phyloP scores from a whole-genome alignment of 2,113 vertebrate species.

The Perca schrenkii region DNA sequence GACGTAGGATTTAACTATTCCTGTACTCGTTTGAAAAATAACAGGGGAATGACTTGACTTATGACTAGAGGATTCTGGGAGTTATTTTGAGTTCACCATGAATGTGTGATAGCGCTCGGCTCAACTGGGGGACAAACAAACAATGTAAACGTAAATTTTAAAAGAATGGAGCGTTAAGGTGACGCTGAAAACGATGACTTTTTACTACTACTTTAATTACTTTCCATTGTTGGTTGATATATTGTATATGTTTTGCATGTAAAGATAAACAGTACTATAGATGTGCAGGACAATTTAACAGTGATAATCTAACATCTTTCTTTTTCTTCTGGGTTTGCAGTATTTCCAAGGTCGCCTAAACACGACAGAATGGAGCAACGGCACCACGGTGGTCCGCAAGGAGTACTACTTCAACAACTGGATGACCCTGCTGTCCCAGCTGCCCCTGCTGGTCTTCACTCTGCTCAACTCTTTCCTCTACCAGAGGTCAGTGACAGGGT shows the following conservation, averaged over 20 bases:
- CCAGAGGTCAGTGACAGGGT: slow-evolving; percentile 82
- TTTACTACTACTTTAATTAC: background rate
- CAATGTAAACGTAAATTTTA: background rate
- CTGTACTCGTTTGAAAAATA: background rate
- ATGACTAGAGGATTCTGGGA: background rate
- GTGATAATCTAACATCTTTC: background rate
- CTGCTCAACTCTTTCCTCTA: slow-evolving; percentile 93
- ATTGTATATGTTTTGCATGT: background rate
- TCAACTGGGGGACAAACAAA: background rate
- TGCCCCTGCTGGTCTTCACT: slow-evolving; percentile 91
- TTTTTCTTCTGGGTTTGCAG: slow-evolving; percentile 63
- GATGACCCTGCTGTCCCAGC: slow-evolving; percentile 92
- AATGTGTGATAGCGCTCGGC: background rate
- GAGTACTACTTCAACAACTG: slow-evolving; percentile 92
- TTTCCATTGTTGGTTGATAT: background rate
- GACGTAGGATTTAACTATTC: background rate
- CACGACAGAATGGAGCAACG: slow-evolving; percentile 63
- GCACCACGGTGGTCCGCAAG: slow-evolving; percentile 51
- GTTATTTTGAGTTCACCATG: background rate
- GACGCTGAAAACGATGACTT: too few relatives aligned
- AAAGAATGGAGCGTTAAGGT: background rate
- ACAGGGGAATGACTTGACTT: background rate
- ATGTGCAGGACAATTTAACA: background rate
- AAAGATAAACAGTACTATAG: too few relatives aligned
- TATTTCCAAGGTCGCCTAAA: slow-evolving; percentile 88